Conservation (phyloP, 2,113 vertebrate species). For the Dasyornis broadbenti region DNA sequence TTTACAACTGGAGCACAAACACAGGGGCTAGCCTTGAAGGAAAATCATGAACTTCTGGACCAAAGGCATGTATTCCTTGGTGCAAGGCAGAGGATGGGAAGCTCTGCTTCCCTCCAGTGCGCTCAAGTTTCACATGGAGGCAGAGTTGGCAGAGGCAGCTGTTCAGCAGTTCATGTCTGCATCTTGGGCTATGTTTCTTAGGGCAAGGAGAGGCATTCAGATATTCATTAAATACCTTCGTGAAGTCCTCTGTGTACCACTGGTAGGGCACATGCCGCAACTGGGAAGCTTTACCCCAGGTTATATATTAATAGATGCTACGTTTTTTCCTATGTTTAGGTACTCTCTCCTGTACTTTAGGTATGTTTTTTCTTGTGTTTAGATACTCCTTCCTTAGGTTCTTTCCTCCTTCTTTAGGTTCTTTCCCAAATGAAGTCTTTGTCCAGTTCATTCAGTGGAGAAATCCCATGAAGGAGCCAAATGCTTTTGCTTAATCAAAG, state of each 20-base stretch:
- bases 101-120: neutral
- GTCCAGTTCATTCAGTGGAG: fast-evolving
- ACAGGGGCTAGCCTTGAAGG: neutral
- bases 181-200: neutral
- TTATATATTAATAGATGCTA: neutral
- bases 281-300: neutral
- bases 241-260: neutral
- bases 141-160: neutral
- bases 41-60: neutral
- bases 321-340: neutral
- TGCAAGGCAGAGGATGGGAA: neutral
- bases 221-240: neutral
- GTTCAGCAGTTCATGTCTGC: neutral
- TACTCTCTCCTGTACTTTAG: neutral
- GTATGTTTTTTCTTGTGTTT: neutral
- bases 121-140: fast-evolving
- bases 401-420: neutral
- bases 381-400: neutral
- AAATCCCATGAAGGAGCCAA: neutral
- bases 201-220: neutral
- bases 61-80: neutral
- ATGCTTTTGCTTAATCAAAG: neutral
- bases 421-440: neutral
- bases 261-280: neutral
- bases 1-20: neutral